Conservation (phyloP, 2,888 invertebrate genomes). For the Lochmaea capreae region DNA sequence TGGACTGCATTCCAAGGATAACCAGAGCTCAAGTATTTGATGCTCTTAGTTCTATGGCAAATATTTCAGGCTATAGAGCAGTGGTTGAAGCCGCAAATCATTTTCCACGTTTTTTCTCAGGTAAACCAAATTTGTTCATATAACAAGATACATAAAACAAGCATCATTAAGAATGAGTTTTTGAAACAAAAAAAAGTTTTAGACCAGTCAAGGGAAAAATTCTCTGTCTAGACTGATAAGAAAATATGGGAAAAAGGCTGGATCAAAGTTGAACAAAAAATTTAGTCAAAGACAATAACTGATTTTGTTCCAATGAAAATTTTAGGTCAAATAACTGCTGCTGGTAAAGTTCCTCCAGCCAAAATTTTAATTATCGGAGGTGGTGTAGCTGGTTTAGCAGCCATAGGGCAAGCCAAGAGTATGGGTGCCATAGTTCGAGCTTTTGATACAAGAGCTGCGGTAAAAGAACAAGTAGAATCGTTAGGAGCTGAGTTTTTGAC, state of each 20-base stretch:
- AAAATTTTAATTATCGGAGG: slow-evolving; percentile 90
- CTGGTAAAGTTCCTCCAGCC: slow-evolving; percentile 89
- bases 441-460: slow-evolving; percentile 87
- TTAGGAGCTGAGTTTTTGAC: slow-evolving; percentile 90
- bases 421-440: slow-evolving; percentile 92
- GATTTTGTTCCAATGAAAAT: too few species aligned
- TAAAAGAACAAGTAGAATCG: slow-evolving; percentile 87
- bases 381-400: slow-evolving; percentile 89
- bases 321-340: slow-evolving; percentile 88
- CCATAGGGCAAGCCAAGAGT: slow-evolving; percentile 85
- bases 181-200: too few species aligned
- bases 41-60: slow-evolving; percentile 92
- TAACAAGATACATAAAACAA: background rate
- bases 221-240: too few species aligned
- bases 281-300: too few species aligned
- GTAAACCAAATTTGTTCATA: slow-evolving; percentile 63
- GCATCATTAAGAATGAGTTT: too few species aligned
- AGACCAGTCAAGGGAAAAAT: too few species aligned
- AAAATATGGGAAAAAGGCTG: too few species aligned
- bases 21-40: slow-evolving; percentile 91
- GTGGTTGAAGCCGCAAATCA: slow-evolving; percentile 90
- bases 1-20: slow-evolving; percentile 91
- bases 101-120: slow-evolving; percentile 91
- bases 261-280: too few species aligned
- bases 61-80: slow-evolving; percentile 88